Percentiles rank a stretch among this genome's conserved stretches.
phyloP scores from a whole-genome alignment of 92 coral and sea anemone genomes.

The Bergia sp. region DNA sequence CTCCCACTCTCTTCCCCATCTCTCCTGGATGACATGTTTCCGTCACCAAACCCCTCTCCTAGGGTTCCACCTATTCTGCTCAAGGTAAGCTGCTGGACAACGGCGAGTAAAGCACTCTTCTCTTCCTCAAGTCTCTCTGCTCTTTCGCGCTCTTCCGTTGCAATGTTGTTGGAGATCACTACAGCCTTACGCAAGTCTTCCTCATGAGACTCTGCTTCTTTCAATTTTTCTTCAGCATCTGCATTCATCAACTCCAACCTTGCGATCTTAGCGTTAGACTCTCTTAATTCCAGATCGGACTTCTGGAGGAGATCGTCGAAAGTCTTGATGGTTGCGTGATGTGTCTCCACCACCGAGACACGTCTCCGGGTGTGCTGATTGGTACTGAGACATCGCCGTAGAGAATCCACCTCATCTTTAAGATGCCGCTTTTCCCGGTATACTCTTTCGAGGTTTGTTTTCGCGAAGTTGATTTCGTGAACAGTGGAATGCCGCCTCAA shows the following conservation, averaged over 20 bases:
- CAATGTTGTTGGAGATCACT: constrained; percentile 75
- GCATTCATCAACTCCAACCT: constrained; percentile 75
- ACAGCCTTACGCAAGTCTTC: constrained; percentile 86
- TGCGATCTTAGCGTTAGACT: constrained; percentile 79
- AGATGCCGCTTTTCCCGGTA: constrained; percentile 83
- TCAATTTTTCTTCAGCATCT: constrained; percentile 79
- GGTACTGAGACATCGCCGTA: constrained; percentile 67
- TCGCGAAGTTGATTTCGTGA: constrained; percentile 73
- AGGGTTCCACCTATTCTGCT: constrained; percentile 14
- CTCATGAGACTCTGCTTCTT: constrained; percentile 67
- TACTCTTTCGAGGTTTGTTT: constrained; percentile 83
- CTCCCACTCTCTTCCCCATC: not conserved
- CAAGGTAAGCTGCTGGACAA: constrained; percentile 28
- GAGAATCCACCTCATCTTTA: constrained; percentile 81
- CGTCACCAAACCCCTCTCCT: not conserved
- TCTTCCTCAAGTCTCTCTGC: constrained; percentile 59
- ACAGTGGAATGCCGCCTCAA: constrained; percentile 45
- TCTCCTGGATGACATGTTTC: too few relatives aligned
- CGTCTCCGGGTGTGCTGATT: constrained; percentile 61
- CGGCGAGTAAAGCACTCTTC: constrained; percentile 43
- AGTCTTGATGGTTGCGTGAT: constrained; percentile 74
- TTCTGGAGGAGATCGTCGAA: constrained; percentile 78
- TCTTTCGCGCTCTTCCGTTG: constrained; percentile 81
- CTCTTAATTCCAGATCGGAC: constrained; percentile 79
- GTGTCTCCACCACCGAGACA: constrained; percentile 58